These are phyloP conservation scores for Stictocephala bisonia DNA, from an alignment of 2,888 invertebrate genomes.

Conservation along the genomic window DNA sequence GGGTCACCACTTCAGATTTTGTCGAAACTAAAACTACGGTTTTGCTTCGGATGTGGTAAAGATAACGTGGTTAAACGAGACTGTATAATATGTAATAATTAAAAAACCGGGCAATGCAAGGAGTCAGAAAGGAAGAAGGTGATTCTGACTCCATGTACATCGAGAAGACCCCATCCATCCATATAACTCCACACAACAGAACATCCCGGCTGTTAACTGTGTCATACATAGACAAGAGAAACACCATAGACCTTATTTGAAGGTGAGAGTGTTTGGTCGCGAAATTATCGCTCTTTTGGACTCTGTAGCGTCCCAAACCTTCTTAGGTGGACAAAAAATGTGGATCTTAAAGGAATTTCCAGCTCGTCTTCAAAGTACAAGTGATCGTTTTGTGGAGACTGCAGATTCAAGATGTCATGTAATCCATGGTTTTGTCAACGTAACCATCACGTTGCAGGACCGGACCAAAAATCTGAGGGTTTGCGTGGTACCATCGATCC, in stretches of 20 bases:
- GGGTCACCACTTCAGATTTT: constrained; percentile 18
- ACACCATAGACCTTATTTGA: not conserved
- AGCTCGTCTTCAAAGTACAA: not conserved
- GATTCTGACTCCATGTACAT: no score
- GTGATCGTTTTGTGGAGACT: not conserved
- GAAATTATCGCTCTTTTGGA: not conserved
- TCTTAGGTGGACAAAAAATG: not conserved
- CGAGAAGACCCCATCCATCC: no score
- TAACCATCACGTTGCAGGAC: not conserved
- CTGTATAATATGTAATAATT: not conserved
- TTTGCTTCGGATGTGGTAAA: constrained; percentile 18
- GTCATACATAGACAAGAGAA: not conserved
- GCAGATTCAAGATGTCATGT: not conserved
- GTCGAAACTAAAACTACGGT: not conserved
- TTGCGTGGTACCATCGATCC: not conserved
- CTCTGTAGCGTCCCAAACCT: not conserved
- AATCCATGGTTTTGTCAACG: not conserved
- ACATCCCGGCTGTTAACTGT: not conserved
- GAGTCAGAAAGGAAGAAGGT: not conserved
- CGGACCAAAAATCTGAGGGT: not conserved
- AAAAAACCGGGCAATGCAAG: constrained; percentile 31
- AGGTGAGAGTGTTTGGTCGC: not conserved
- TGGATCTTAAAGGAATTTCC: not conserved
- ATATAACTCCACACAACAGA: no score
- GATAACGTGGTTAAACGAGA: not conserved